Percentiles rank a stretch among this genome's conserved stretches.
Evolutionary conservation across 2,113 vertebrate genomes (phyloP).

Genomic region (Dasyurus viverrinus): DNA sequence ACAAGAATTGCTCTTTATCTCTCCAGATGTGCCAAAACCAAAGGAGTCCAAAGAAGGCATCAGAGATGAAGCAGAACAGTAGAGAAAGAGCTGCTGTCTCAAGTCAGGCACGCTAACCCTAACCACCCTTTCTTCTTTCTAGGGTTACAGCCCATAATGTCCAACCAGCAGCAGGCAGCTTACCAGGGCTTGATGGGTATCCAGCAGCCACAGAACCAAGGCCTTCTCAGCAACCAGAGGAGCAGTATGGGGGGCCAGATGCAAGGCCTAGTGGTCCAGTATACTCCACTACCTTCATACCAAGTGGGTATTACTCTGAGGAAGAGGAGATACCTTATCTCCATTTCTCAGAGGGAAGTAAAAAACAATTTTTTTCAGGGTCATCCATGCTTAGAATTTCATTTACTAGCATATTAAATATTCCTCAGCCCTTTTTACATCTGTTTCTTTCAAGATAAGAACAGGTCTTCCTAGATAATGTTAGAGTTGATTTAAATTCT

Average conservation of each 20-base stretch:
- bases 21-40: not conserved
- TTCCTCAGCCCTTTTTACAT: not conserved
- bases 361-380: not conserved
- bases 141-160: conserved; percentile 97
- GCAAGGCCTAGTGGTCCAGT: conserved; percentile 98
- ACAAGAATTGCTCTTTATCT: not conserved
- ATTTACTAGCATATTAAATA: conserved; percentile 37
- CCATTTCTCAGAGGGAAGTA: not conserved
- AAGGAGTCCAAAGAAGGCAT: conserved; percentile 8
- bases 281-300: conserved; percentile 97
- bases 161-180: conserved; percentile 93
- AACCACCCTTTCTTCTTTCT: conserved; percentile 64
- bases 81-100: not conserved
- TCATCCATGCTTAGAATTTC: not conserved
- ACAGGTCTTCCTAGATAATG: not conserved
- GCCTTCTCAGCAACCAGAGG: conserved; percentile 93
- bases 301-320: conserved; percentile 86
- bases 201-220: conserved; percentile 93
- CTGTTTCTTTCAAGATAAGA: conserved; percentile 24
- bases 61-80: not conserved
- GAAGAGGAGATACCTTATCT: conserved; percentile 8
- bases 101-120: not conserved
- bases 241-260: conserved; percentile 92
- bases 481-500: conserved; percentile 48
- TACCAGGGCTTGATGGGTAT: conserved; percentile 97